phyloP scores from a whole-genome alignment of 1,140 invertebrate genomes.

The Bombus ignitus region DNA sequence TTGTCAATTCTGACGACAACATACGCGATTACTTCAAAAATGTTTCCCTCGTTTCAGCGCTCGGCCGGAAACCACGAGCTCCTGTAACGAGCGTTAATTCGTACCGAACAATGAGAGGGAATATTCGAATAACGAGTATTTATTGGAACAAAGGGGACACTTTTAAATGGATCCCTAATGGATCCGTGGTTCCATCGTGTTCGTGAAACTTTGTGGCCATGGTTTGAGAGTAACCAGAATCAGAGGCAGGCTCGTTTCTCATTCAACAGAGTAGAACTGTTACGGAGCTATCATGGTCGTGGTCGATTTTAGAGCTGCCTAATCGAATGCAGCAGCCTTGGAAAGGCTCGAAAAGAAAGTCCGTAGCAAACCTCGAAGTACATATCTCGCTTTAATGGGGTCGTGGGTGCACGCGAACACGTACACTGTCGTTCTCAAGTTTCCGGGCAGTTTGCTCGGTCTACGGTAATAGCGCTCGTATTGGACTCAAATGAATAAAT shows the following conservation, averaged over 20 bases:
- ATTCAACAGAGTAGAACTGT: background rate
- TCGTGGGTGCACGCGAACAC: background rate
- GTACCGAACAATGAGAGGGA: slow-evolving; percentile 25
- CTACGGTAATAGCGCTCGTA: no score
- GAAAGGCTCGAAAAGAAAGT: slow-evolving; percentile 25
- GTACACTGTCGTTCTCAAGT: background rate
- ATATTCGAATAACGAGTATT: slow-evolving; percentile 32
- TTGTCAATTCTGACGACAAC: background rate
- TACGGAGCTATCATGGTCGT: background rate
- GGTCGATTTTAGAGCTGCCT: background rate
- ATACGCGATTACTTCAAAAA: background rate
- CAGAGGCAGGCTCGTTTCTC: background rate
- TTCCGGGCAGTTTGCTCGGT: background rate
- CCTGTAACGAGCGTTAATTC: slow-evolving; percentile 34
- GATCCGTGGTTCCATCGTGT: slow-evolving; percentile 1
- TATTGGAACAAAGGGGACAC: slow-evolving; percentile 22
- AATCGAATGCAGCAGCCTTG: slow-evolving; percentile 48
- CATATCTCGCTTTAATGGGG: slow-evolving; percentile 24
- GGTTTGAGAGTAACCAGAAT: background rate
- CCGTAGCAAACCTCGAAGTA: slow-evolving; percentile 10
- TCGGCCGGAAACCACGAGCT: background rate
- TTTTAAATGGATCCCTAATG: slow-evolving; percentile 38
- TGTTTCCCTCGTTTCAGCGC: background rate
- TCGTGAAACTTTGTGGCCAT: background rate
- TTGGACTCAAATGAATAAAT: no score